Evolutionary conservation across 2,113 vertebrate species (phyloP).

Genomic region (Pedetes capensis): DNA sequence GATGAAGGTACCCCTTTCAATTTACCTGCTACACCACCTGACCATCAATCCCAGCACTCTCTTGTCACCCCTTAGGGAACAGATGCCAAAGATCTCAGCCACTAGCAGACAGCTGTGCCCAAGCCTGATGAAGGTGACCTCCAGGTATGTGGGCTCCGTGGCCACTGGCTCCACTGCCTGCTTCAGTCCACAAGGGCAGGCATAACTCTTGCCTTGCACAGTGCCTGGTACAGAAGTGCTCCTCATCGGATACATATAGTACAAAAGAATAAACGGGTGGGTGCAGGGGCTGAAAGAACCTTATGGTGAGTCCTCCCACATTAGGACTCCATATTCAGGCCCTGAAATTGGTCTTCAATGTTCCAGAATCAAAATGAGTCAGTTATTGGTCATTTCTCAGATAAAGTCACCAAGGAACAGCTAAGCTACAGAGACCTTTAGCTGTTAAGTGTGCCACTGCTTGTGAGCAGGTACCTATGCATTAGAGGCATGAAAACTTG

Average conservation of each 20-base stretch:
- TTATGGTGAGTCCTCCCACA: not conserved
- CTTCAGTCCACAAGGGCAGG: not conserved
- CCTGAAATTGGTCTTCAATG: not conserved
- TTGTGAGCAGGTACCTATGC: not conserved
- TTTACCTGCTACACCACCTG: not conserved
- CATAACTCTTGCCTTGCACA: not conserved
- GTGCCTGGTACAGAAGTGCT: not conserved
- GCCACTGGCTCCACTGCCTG: not conserved
- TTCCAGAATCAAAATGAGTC: conserved; percentile 2
- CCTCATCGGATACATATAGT: not conserved
- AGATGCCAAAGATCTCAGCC: not conserved
- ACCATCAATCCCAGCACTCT: not conserved
- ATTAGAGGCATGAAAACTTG: not conserved
- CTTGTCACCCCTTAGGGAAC: not conserved
- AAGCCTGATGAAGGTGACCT: not conserved
- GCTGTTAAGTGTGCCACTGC: not conserved
- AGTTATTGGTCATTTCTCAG: not conserved
- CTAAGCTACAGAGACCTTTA: not conserved
- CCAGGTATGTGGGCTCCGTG: not conserved
- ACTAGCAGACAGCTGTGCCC: not conserved
- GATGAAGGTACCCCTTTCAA: not conserved
- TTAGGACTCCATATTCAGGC: not conserved
- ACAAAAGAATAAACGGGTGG: not conserved
- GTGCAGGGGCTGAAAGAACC: not conserved
- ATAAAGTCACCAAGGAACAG: not conserved